A percentile compares a stretch with the other conserved stretches of the same genome.
Conservation (phyloP, 2,888 invertebrate genomes). For the Pycnomerus fuliginosus region DNA sequence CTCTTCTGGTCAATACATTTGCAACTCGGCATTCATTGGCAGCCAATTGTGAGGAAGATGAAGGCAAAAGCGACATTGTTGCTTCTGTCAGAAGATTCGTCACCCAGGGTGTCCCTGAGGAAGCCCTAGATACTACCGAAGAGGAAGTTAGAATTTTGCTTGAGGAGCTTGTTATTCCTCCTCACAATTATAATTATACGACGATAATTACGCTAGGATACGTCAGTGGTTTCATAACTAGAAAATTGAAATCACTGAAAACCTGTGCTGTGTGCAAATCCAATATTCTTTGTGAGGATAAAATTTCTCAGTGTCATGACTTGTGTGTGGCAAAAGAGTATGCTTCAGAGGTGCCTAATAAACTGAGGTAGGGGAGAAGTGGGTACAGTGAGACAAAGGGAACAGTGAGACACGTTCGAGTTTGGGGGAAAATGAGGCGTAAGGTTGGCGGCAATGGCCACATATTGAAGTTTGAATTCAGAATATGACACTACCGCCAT, state of each 20-base stretch:
- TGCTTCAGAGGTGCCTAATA: not conserved
- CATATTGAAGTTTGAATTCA: too few species aligned
- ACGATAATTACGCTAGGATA: slow-evolving; percentile 1
- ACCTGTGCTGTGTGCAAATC: not conserved
- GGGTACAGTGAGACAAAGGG: too few species aligned
- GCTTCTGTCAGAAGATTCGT: slow-evolving; percentile 6
- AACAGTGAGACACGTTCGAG: too few species aligned
- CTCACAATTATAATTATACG: not conserved
- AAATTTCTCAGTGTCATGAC: not conserved
- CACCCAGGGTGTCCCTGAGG: slow-evolving; percentile 8
- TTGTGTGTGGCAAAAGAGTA: slow-evolving; percentile 2
- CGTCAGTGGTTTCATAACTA: slow-evolving; percentile 3
- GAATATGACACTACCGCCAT: too few species aligned
- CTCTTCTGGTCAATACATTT: slow-evolving; percentile 14
- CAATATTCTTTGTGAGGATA: not conserved
- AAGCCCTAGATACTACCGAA: too few species aligned
- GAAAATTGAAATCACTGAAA: slow-evolving; percentile 3
- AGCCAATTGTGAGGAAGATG: slow-evolving; percentile 10
- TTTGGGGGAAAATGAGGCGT: too few species aligned
- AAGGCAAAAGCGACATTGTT: slow-evolving; percentile 2
- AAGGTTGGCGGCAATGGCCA: too few species aligned
- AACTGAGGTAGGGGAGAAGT: slow-evolving; percentile 4
- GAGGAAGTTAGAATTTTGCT: not conserved
- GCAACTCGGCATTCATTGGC: slow-evolving; percentile 7
- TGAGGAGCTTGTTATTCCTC: too few species aligned